Conservation (phyloP, 2,797 vertebrate species). For the Channallabes apus region DNA sequence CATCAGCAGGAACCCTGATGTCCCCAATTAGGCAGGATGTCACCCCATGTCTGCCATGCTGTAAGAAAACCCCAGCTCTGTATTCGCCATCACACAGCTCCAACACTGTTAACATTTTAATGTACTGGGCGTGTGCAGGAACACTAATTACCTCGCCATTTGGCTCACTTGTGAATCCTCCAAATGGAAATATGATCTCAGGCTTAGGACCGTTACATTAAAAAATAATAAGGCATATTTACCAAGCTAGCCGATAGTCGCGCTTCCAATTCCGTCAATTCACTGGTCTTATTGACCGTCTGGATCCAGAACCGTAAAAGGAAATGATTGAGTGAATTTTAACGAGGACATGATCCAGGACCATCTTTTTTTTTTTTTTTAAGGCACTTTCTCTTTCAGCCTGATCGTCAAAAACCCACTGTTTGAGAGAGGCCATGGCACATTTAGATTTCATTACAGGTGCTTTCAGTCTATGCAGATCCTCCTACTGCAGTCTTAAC, state of each 20-base stretch:
- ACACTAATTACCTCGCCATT: conserved; percentile 99
- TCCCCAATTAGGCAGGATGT: conserved; percentile 99
- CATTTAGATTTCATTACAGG: conserved; percentile 77
- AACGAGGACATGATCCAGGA: conserved; percentile 74
- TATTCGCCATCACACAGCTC: conserved; percentile 98
- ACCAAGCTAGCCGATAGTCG: conserved; percentile 87
- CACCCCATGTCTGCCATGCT: conserved; percentile 91
- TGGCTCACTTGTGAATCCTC: conserved; percentile 92
- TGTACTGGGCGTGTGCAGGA: conserved; percentile 95
- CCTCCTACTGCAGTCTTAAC: conserved; percentile 70
- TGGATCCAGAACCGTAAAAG: conserved; percentile 82
- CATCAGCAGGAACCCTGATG: conserved; percentile 97
- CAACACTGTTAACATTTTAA: conserved; percentile 99
- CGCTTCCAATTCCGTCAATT: conserved; percentile 77
- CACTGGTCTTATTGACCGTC: conserved; percentile 85
- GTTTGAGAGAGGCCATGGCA: conserved; percentile 68
- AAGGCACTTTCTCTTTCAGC: conserved; percentile 33
- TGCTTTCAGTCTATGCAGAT: conserved; percentile 75
- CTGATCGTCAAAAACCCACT: conserved; percentile 46
- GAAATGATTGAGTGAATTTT: conserved; percentile 84
- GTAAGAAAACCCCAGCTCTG: conserved; percentile 99
- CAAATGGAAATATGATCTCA: conserved; percentile 91
- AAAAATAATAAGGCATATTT: conserved; percentile 95
- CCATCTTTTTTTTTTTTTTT: conserved; percentile 40
- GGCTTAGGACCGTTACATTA: conserved; percentile 88